Percentiles rank a stretch among this genome's conserved stretches.
Conservation (phyloP, 2,113 vertebrate species). For the Anhinga rufa region DNA sequence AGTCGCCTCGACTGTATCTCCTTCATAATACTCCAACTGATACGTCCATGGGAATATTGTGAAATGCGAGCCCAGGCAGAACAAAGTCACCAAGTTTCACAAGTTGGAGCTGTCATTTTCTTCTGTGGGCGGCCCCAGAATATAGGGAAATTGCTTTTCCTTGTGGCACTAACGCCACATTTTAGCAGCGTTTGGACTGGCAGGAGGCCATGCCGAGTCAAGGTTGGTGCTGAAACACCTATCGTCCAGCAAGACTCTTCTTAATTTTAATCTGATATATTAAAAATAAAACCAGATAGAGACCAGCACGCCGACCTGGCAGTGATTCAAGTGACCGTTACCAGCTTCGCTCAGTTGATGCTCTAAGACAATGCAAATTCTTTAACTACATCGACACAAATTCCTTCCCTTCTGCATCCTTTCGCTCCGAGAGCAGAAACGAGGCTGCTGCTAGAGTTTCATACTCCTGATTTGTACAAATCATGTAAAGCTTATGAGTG, state of each 20-base stretch:
- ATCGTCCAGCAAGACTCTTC: neutral
- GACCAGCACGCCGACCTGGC: neutral
- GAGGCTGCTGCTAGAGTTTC: neutral
- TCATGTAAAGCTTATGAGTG: neutral
- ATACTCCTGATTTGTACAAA: conserved; percentile 1
- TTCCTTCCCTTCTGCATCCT: neutral
- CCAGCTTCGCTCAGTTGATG: neutral
- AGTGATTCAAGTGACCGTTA: neutral
- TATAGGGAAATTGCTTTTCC: neutral
- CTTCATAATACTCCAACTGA: neutral
- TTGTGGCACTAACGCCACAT: neutral
- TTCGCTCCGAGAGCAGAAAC: neutral
- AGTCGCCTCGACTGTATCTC: neutral
- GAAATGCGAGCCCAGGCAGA: neutral
- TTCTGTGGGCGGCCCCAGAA: neutral
- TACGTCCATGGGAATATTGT: accelerated
- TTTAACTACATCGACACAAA: accelerated
- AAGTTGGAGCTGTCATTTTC: neutral
- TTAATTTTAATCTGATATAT: neutral
- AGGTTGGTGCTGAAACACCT: neutral
- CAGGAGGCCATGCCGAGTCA: neutral
- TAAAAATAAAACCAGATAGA: neutral
- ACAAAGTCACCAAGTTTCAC: neutral
- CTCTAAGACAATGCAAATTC: neutral
- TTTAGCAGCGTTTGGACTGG: neutral